Evolutionary conservation across 2,113 vertebrate species (phyloP).

Genomic region (Urocolius indicus): DNA sequence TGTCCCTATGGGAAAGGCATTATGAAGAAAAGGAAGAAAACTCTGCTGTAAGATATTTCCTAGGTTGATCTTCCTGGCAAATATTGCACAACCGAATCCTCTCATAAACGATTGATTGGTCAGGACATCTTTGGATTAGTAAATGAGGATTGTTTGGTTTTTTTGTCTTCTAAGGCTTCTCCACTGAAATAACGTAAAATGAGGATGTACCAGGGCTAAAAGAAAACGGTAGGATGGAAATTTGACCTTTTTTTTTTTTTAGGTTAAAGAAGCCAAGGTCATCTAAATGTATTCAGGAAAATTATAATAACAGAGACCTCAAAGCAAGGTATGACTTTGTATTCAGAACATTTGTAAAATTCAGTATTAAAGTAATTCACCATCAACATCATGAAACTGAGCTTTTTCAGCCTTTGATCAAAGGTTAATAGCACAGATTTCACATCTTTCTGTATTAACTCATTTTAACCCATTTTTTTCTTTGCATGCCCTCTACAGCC

Average conservation of each 20-base stretch:
- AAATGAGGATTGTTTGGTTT: neutral
- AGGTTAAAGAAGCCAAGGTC: slow-evolving; percentile 44
- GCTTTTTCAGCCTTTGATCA: slow-evolving; percentile 4
- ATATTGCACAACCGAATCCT: neutral
- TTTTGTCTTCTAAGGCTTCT: neutral
- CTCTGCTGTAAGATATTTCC: neutral
- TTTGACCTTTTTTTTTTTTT: neutral
- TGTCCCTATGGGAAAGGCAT: neutral
- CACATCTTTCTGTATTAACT: neutral
- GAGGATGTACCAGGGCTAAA: neutral
- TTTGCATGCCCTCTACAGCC: neutral
- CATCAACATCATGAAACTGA: neutral
- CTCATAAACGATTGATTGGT: neutral
- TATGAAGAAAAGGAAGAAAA: neutral
- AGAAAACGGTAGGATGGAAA: neutral
- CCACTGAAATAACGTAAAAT: neutral
- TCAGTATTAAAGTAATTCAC: neutral
- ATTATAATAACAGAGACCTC: slow-evolving; percentile 12
- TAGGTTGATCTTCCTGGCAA: neutral
- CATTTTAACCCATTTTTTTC: neutral
- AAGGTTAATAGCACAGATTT: slow-evolving; percentile 18
- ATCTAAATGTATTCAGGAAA: neutral
- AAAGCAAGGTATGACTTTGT: slow-evolving; percentile 24
- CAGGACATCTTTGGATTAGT: neutral
- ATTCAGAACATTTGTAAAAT: slow-evolving; percentile 25